Evolutionary conservation across 2,113 vertebrate species (phyloP), one percentile per base, ranked within the genome.

Genomic region (Taxidea taxus): DNA sequence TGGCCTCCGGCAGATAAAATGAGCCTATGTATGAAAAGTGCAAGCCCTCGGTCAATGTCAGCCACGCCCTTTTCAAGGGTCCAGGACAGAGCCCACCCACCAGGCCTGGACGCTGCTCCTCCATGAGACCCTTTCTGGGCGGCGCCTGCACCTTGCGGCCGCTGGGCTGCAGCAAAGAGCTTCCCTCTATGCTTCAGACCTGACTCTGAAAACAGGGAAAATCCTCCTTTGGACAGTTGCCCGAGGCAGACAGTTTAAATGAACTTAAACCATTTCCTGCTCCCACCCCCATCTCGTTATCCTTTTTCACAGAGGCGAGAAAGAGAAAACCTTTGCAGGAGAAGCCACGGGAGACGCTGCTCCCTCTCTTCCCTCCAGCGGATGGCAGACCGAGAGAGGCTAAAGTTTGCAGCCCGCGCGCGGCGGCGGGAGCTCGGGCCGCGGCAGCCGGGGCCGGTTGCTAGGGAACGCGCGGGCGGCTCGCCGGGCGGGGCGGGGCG

Each of bases 111-210:
- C 3, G 16, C 31, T 7, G 7, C 25, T 37, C 21, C 23, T 54
- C 11, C 7, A 0, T 2, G 37, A 34, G 15, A 34, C 72, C 25
- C 27, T 34, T 21, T n/a, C 49, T 34, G 1, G 12, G 39, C 56
- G 6, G 15, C 37, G 29, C 42, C 34, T 31, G n/a, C 6, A 0
- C n/a, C 7, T 9, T 12, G 51, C 14, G 92, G 87, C 97, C 97
- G 34, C 97, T 97, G 95, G 96, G 97, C 90, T 78, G 94, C 97
- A 98, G 97, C 97, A 96, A 80, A 95, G 95, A 60, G 84, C 97
- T 97, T 54, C 72, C 31, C n/a, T 66, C 27, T 31, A 2, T 0
- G 77, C 88, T 86, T 54, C 70, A 27, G 34, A 29, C 21, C 5
- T 18, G 78, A 77, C 9, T 90, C 80, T 62, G 80, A 68, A 83